Conservation (phyloP, 2,113 vertebrate species). For the Engraulis encrasicolus region DNA sequence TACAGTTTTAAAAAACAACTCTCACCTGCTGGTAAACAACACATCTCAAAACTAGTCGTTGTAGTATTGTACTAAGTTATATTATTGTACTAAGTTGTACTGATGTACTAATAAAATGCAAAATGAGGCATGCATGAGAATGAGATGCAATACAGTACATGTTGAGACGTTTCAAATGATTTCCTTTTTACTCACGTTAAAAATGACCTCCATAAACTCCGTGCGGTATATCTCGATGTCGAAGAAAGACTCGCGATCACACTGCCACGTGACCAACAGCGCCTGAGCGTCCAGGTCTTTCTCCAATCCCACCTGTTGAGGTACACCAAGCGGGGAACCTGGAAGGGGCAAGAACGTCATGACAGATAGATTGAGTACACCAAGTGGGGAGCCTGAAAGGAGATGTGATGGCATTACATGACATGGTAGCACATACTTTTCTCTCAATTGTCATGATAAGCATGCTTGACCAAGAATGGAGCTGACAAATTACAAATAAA, state of each 20-base stretch:
- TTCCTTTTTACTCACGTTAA: slow-evolving; percentile 62
- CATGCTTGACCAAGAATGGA: too few species aligned
- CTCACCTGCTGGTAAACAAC: not conserved
- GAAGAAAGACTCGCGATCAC: slow-evolving; percentile 53
- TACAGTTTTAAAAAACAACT: too few species aligned
- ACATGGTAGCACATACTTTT: too few species aligned
- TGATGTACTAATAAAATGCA: not conserved
- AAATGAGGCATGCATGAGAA: slow-evolving; percentile 10
- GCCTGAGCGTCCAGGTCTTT: slow-evolving; percentile 42
- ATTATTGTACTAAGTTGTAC: not conserved
- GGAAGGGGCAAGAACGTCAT: not conserved
- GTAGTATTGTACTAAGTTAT: not conserved
- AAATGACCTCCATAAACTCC: slow-evolving; percentile 60
- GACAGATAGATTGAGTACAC: too few species aligned
- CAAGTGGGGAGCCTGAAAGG: too few species aligned
- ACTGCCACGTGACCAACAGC: slow-evolving; percentile 61
- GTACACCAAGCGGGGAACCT: slow-evolving; percentile 56
- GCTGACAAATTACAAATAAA: not conserved
- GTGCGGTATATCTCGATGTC: slow-evolving; percentile 68
- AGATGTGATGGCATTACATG: not conserved
- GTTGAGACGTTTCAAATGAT: not conserved
- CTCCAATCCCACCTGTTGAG: slow-evolving; percentile 55
- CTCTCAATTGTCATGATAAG: too few species aligned
- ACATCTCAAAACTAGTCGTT: not conserved
- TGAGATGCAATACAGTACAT: not conserved